Conservation (phyloP, 2,113 vertebrate species). For the Galbula dea region DNA sequence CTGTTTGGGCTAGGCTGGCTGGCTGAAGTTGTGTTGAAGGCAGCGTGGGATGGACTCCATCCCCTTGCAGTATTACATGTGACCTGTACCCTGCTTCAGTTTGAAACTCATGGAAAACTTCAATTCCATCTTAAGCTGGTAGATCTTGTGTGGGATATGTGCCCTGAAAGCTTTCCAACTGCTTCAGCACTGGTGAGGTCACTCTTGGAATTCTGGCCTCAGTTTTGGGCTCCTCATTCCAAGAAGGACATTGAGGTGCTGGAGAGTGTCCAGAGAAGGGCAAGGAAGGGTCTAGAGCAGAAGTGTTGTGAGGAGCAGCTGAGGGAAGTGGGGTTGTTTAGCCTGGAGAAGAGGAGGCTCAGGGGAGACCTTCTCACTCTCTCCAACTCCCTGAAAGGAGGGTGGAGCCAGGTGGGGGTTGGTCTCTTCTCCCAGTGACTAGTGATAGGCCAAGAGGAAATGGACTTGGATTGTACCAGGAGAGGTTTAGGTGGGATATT, state of each 20-base stretch:
- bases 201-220: background rate
- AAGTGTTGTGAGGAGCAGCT: background rate
- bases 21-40: fast-evolving
- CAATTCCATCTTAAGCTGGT: background rate
- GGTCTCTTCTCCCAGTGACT: too few relatives aligned
- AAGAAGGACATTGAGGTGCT: background rate
- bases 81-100: background rate
- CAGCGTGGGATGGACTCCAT: background rate
- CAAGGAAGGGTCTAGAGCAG: background rate
- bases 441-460: background rate
- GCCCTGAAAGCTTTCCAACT: background rate
- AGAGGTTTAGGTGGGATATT: too few relatives aligned
- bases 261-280: background rate
- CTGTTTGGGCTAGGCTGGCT: background rate
- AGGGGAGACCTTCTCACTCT: background rate
- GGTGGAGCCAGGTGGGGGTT: too few relatives aligned
- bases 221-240: background rate
- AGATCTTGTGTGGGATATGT: fast-evolving
- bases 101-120: background rate
- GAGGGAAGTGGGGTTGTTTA: background rate
- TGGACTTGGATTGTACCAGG: too few relatives aligned
- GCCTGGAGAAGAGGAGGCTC: background rate
- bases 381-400: too few relatives aligned
- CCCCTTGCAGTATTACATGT: too few relatives aligned
- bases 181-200: background rate